Conservation (phyloP, 2,797 vertebrate species). For the Telmatherina bonti region DNA sequence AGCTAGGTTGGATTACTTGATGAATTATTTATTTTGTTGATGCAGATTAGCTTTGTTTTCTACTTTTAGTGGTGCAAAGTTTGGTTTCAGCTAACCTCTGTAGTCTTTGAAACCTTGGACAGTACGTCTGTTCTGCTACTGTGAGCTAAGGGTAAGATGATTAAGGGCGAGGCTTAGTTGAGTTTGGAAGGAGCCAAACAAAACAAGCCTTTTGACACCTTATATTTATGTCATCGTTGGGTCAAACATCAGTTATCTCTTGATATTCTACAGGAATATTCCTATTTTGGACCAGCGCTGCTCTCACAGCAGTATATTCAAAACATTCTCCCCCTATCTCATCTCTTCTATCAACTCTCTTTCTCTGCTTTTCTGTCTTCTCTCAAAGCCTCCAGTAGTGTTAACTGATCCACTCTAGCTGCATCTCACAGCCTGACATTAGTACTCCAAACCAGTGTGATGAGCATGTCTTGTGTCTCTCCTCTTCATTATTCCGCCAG, state of each 20-base stretch:
- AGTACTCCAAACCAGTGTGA: slow-evolving; percentile 30
- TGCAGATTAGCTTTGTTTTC: slow-evolving; percentile 46
- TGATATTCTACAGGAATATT: slow-evolving; percentile 20
- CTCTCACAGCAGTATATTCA: slow-evolving; percentile 44
- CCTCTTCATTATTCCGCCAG: slow-evolving; percentile 33
- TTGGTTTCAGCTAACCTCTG: slow-evolving; percentile 33
- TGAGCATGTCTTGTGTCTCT: slow-evolving; percentile 31
- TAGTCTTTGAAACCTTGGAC: slow-evolving; percentile 18
- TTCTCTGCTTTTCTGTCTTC: slow-evolving; percentile 10
- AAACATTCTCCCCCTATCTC: slow-evolving; percentile 36
- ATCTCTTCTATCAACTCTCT: slow-evolving; percentile 40
- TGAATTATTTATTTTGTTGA: slow-evolving; percentile 71
- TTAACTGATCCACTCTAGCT: slow-evolving; percentile 66
- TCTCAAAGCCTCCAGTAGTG: slow-evolving; percentile 43
- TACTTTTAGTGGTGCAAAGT: slow-evolving; percentile 42
- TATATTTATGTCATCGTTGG: not conserved
- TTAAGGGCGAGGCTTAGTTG: not conserved
- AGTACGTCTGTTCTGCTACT: not conserved
- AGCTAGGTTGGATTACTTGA: slow-evolving; percentile 50
- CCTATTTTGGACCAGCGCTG: slow-evolving; percentile 18
- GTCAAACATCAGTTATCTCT: slow-evolving; percentile 11
- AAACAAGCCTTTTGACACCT: not conserved
- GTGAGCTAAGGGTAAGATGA: slow-evolving; percentile 15
- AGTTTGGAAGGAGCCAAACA: not conserved
- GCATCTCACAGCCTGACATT: slow-evolving; percentile 45